These are phyloP conservation scores for Stercorarius parasiticus DNA, from an alignment of 2,113 vertebrate species.

Conservation along the genomic window DNA sequence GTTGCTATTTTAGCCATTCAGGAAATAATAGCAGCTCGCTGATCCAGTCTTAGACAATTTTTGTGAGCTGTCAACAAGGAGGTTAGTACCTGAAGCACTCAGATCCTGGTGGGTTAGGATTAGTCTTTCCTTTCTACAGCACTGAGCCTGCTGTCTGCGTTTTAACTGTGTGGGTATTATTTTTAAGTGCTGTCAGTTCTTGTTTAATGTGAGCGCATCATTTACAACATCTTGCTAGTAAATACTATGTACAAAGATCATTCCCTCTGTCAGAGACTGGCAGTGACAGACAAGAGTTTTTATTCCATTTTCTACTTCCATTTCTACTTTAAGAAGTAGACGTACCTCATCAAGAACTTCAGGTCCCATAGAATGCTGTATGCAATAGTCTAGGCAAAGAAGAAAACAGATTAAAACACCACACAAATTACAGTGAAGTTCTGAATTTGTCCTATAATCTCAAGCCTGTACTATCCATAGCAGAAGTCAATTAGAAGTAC, in stretches of 20 bases:
- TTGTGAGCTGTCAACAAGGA: background rate
- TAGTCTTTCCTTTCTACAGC: background rate
- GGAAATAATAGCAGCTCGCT: background rate
- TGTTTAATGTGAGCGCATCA: background rate
- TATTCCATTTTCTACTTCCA: background rate
- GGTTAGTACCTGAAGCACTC: background rate
- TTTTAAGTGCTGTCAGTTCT: background rate
- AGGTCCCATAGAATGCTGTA: conserved; percentile 99
- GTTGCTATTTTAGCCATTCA: background rate
- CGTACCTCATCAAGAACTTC: conserved; percentile 99
- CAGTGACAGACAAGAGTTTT: background rate
- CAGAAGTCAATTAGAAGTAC: background rate
- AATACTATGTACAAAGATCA: background rate
- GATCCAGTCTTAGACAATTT: background rate
- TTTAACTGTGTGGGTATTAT: background rate
- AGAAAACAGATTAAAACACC: background rate
- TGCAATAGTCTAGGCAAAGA: conserved; percentile 86
- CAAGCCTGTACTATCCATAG: background rate
- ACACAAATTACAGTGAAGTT: background rate
- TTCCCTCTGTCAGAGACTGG: background rate
- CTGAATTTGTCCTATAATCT: background rate
- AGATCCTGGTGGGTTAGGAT: background rate
- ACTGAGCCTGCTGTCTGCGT: background rate
- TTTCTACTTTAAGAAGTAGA: background rate
- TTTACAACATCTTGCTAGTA: background rate